These are phyloP conservation scores for Acronicta alni DNA, from an alignment of 2,888 invertebrate genomes.

Conservation along the genomic window DNA sequence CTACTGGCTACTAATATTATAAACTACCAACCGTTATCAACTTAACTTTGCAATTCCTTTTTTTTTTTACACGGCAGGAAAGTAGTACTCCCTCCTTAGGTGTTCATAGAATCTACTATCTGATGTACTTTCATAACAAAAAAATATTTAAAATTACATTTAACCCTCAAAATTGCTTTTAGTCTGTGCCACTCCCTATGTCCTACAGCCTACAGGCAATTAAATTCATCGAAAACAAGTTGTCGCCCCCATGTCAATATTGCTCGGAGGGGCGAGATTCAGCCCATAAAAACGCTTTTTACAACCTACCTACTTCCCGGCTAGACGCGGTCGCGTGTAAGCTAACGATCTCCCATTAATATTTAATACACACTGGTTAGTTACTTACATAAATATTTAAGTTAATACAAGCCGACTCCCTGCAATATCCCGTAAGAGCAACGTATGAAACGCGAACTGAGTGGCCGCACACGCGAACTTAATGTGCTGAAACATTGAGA, in stretches of 20 bases:
- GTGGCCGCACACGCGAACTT: slow-evolving; percentile 53
- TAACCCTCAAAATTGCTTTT: neutral
- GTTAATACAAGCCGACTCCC: slow-evolving; percentile 45
- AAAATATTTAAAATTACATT: neutral
- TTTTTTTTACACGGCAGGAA: too few species aligned
- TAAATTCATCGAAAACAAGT: slow-evolving; percentile 59
- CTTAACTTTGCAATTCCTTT: neutral
- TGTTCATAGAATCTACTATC: too few species aligned
- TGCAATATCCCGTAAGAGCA: slow-evolving; percentile 51
- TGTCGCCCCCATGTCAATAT: slow-evolving; percentile 57
- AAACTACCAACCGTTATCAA: neutral
- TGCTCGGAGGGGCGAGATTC: slow-evolving; percentile 56
- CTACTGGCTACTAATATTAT: too few species aligned
- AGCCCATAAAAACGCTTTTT: slow-evolving; percentile 70
- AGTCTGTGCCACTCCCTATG: slow-evolving; percentile 13
- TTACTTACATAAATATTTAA: slow-evolving; percentile 66
- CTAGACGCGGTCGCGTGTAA: slow-evolving; percentile 78
- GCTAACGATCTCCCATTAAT: slow-evolving; percentile 74
- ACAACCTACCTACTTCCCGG: slow-evolving; percentile 73
- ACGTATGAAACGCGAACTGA: slow-evolving; percentile 33
- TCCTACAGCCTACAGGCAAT: slow-evolving; percentile 42
- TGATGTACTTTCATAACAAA: too few species aligned
- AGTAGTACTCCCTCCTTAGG: too few species aligned
- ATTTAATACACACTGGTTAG: slow-evolving; percentile 65
- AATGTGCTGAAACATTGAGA: slow-evolving; percentile 60